phyloP scores from a whole-genome alignment of 2,888 invertebrate genomes.

The Therioaphis trifolii region DNA sequence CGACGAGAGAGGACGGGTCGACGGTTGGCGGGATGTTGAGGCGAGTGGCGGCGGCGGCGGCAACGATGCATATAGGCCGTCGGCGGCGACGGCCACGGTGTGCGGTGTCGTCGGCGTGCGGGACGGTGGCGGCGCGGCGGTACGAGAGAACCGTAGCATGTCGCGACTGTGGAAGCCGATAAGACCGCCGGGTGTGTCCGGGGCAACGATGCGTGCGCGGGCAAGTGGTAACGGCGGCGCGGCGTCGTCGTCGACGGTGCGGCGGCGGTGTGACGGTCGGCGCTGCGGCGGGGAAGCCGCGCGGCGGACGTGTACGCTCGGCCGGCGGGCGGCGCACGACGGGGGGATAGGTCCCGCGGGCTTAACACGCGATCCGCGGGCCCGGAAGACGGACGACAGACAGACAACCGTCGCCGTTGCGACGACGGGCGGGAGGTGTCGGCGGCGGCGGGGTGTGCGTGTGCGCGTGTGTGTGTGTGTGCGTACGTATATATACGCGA shows the following conservation, averaged over 20 bases:
- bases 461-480: background rate
- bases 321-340: background rate
- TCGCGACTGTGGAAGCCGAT: slow-evolving; percentile 60
- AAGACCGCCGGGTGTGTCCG: slow-evolving; percentile 62
- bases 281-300: background rate
- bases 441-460: background rate
- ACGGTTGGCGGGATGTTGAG: background rate
- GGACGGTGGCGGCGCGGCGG: background rate
- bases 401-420: slow-evolving; percentile 55
- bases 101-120: background rate
- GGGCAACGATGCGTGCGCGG: slow-evolving; percentile 52
- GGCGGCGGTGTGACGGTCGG: background rate
- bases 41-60: slow-evolving; percentile 19
- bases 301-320: slow-evolving; percentile 26
- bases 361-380: slow-evolving; percentile 62
- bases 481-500: slow-evolving; percentile 9
- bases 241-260: background rate
- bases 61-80: slow-evolving; percentile 53
- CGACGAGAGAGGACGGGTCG: slow-evolving; percentile 9
- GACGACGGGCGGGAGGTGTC: background rate
- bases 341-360: slow-evolving; percentile 52
- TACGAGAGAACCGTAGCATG: slow-evolving; percentile 53
- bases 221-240: slow-evolving; percentile 25
- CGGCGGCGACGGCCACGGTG: background rate
- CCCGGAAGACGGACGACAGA: slow-evolving; percentile 62